Evolutionary conservation across 2,113 vertebrate genomes (phyloP).

Genomic region (Butorides virescens): DNA sequence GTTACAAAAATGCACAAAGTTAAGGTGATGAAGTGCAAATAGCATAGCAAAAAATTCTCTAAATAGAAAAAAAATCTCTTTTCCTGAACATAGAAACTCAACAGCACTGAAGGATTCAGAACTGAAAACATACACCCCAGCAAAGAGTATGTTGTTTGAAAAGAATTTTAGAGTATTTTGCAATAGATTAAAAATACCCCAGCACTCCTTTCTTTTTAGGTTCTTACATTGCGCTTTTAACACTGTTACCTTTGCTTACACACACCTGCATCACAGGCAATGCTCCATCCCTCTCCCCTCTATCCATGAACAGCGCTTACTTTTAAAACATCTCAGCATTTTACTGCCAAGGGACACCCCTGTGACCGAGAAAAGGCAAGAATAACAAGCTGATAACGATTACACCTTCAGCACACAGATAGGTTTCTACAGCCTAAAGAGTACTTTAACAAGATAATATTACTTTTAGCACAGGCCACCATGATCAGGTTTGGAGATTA

Average conservation of each 20-base stretch:
- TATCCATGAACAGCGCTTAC: accelerated
- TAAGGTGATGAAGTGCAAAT: neutral
- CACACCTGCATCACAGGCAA: neutral
- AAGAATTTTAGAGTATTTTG: neutral
- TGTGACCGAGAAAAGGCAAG: neutral
- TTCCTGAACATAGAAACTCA: neutral
- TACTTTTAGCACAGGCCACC: neutral
- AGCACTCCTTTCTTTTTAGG: neutral
- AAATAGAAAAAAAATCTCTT: neutral
- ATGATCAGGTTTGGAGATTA: neutral
- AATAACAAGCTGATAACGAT: neutral
- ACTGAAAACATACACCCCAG: neutral
- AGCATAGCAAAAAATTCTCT: neutral
- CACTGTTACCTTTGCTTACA: neutral
- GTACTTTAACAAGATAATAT: neutral
- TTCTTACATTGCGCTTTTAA: neutral
- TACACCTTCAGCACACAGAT: neutral
- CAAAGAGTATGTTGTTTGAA: neutral
- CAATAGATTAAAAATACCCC: neutral
- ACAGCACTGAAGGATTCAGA: neutral
- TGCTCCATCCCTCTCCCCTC: neutral
- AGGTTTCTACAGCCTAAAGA: neutral
- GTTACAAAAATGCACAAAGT: neutral
- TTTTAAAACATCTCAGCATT: neutral
- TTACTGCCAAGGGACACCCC: neutral